Percentiles rank a stretch among this genome's conserved stretches.
Evolutionary conservation across 2,113 vertebrate genomes (phyloP).

Genomic region (Myotis brandtii): DNA sequence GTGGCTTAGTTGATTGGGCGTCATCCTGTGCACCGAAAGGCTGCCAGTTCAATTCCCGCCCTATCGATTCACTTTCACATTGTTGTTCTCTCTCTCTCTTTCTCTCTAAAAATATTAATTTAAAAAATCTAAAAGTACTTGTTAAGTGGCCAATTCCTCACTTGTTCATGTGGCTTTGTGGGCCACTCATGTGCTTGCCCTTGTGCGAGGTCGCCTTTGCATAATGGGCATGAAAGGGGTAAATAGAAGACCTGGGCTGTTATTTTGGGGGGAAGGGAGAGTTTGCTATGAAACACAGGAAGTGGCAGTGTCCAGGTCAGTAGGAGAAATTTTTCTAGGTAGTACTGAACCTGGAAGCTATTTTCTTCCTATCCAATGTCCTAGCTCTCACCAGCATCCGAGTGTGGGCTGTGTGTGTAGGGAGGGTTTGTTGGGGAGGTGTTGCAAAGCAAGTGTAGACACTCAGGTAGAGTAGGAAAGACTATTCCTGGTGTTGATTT

Average conservation of each 20-base stretch:
- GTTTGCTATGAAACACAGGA: background rate
- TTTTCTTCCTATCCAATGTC: background rate
- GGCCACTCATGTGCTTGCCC: background rate
- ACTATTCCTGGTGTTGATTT: background rate
- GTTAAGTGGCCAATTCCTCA: background rate
- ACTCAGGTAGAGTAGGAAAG: background rate
- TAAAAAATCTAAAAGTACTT: background rate
- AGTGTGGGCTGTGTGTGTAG: background rate
- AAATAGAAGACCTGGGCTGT: background rate
- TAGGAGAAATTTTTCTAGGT: background rate
- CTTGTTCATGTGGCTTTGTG: background rate
- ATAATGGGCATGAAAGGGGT: background rate
- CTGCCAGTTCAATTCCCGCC: too few relatives aligned
- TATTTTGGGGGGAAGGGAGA: too few relatives aligned
- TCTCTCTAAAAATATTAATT: too few relatives aligned
- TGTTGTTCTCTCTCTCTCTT: too few relatives aligned
- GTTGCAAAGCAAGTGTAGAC: background rate
- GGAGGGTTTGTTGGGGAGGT: background rate
- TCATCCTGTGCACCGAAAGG: too few relatives aligned
- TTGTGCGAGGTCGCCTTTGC: background rate
- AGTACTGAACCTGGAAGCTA: background rate
- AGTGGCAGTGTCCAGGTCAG: background rate
- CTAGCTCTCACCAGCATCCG: background rate
- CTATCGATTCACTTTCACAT: too few relatives aligned
- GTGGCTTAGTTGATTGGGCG: too few relatives aligned